These are phyloP conservation scores for Leptocoma aspasia DNA, from an alignment of 2,113 vertebrate genomes.

Conservation along the genomic window DNA sequence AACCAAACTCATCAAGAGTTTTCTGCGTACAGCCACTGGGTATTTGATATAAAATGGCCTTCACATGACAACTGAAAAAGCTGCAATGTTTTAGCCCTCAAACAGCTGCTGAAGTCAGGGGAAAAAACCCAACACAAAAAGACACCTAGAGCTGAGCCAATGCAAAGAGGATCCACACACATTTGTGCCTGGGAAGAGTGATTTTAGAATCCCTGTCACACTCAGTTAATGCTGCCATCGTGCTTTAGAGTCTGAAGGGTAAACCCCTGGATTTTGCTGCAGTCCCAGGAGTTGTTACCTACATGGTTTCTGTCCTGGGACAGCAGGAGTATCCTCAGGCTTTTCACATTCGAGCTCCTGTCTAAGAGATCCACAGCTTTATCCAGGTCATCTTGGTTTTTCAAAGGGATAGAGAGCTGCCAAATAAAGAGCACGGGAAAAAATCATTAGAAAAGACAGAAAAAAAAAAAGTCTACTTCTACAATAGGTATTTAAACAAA, in stretches of 20 bases:
- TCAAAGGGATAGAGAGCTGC: conserved; percentile 92
- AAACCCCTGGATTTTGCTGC: background rate
- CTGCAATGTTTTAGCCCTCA: background rate
- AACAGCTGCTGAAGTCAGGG: background rate
- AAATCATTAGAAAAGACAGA: background rate
- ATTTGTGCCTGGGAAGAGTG: background rate
- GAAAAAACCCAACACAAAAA: background rate
- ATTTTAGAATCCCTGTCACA: background rate
- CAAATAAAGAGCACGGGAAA: background rate
- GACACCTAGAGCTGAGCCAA: background rate
- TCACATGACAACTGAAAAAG: background rate
- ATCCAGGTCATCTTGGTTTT: conserved; percentile 91
- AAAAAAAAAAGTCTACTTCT: background rate
- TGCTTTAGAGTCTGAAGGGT: background rate
- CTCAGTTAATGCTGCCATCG: background rate
- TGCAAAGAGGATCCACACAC: background rate
- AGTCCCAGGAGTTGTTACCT: conserved; percentile 52
- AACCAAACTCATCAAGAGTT: background rate
- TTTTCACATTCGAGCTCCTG: conserved; percentile 93
- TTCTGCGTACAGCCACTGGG: background rate
- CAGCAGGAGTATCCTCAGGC: conserved; percentile 90
- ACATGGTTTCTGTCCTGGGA: conserved; percentile 88
- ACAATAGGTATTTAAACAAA: background rate
- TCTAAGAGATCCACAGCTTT: conserved; percentile 93
- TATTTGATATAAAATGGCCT: background rate